Conservation (phyloP, 92 coral and sea anemone genomes). For the Siderastrea radians region DNA sequence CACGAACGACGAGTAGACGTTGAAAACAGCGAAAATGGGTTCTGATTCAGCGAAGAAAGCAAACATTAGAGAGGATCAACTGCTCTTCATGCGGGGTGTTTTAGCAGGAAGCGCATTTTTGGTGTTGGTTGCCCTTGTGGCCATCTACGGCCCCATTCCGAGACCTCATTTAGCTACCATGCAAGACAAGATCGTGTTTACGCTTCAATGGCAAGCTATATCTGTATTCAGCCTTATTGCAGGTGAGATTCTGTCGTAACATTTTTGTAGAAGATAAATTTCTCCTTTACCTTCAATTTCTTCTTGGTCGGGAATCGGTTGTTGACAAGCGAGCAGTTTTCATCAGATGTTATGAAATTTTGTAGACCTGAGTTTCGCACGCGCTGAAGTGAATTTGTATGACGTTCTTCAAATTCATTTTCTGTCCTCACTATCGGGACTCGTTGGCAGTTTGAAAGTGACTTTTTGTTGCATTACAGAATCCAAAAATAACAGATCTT, state of each 20-base stretch:
- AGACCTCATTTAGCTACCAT: conserved; percentile 34
- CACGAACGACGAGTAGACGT: not conserved
- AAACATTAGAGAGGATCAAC: conserved; percentile 33
- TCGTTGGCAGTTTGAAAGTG: no score
- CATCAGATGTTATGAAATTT: no score
- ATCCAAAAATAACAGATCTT: no score
- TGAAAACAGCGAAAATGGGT: conserved; percentile 1
- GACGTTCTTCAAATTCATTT: no score
- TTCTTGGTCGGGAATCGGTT: no score
- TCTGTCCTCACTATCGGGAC: no score
- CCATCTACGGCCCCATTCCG: conserved; percentile 47
- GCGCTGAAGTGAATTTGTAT: no score
- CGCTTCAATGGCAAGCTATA: conserved; percentile 50
- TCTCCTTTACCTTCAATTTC: not conserved
- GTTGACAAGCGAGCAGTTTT: no score
- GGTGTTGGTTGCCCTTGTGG: conserved; percentile 35
- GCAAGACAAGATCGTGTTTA: conserved; percentile 41
- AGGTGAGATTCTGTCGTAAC: conserved; percentile 9
- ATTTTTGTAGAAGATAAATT: not conserved
- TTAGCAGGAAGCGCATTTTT: conserved; percentile 32
- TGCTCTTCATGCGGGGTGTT: conserved; percentile 37
- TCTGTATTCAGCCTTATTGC: conserved; percentile 30
- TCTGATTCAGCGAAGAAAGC: conserved; percentile 52
- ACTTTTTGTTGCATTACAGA: no score
- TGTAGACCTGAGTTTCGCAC: no score